Base-by-base conservation (phyloP, 2,113 vertebrate species). In the Indicator indicator region DNA sequence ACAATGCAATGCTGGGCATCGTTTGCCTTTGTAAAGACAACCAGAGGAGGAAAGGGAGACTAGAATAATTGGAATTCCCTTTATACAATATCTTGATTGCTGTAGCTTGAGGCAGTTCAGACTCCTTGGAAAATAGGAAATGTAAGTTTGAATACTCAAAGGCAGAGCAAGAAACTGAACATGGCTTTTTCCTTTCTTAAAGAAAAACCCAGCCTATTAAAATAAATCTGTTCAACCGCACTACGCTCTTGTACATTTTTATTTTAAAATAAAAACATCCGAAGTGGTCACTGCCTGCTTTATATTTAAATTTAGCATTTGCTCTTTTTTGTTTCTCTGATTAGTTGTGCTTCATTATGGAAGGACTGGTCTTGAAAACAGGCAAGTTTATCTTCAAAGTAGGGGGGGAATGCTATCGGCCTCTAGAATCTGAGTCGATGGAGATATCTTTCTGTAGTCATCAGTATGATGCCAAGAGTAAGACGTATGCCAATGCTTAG, bases 331-430 rank as follows among this genome's bases (percentile, higher is more conserved):
- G 13, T 69, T 88, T 80, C 64, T 72, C 30, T 65, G 32, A 21
- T 54, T 86, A 72, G 26, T 32, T 80, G 12, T 79, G 6, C 24
- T 73, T 85, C 27, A 40, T 80, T 80, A 63, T 52, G 58, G 71
- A 65, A 58, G 8, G 75, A 33, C 46, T 5, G 3, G 14, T 87
- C 28, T 24, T 74, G 44, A 87, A 65, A 64, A 64, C 12, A 62
- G 30, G 8, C 12, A 44, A 32, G 24, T 64, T 3, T 77, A 33
- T 60, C 24, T 69, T 71, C 3, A 8, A 36, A 54, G 23, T 6
- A 1, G 4, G 12, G 27, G 15, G 11, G 13, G 19, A 52, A 16
- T 1, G 0, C 40, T 12, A 28, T 40, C 36, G 44, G 36, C 10
- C 11, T 59, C 62, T 75, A 79, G 9, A 55, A 38, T 42, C 42